Conservation (phyloP, 2,888 invertebrate species). For the Atethmia centrago region DNA sequence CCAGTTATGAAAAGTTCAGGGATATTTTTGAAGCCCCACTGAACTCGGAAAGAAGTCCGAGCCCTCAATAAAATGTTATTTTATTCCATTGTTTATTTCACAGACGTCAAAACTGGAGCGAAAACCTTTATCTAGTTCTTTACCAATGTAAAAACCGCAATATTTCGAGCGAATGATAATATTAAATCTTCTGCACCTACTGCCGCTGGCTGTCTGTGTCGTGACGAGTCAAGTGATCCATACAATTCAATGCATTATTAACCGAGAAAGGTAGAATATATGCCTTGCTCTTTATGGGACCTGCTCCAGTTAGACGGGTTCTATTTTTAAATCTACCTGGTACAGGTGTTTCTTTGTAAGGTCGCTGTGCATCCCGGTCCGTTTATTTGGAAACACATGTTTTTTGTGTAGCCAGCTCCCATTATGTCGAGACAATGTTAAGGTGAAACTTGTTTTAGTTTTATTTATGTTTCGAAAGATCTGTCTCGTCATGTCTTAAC, state of each 20-base stretch:
- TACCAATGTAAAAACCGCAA: slow-evolving; percentile 7
- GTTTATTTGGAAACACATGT: slow-evolving; percentile 59
- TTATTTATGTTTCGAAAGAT: slow-evolving; percentile 28
- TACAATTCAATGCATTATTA: slow-evolving; percentile 49
- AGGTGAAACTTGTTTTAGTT: slow-evolving; percentile 36
- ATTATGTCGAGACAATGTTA: slow-evolving; percentile 28
- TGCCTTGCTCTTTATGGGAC: slow-evolving; percentile 64
- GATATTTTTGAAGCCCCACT: slow-evolving; percentile 37
- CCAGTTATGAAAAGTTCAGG: slow-evolving; percentile 40
- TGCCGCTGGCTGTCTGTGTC: slow-evolving; percentile 1
- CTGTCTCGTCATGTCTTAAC: slow-evolving; percentile 7
- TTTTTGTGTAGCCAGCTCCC: slow-evolving; percentile 52
- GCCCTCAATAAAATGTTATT: slow-evolving; percentile 45
- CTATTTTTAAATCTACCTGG: slow-evolving; percentile 76
- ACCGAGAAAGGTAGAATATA: slow-evolving; percentile 51
- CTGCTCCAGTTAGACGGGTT: slow-evolving; percentile 69
- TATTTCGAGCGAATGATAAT: slow-evolving; percentile 6
- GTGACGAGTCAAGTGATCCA: slow-evolving; percentile 27
- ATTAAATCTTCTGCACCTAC: neutral
- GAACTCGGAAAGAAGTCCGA: slow-evolving; percentile 24
- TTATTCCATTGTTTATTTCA: slow-evolving; percentile 45
- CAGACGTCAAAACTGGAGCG: slow-evolving; percentile 32
- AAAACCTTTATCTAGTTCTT: slow-evolving; percentile 20
- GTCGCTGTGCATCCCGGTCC: slow-evolving; percentile 69
- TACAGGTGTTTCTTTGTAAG: slow-evolving; percentile 74